Percentiles rank a stretch among this genome's conserved stretches.
phyloP scores from a whole-genome alignment of 2,888 invertebrate genomes.

The Ypsolopha scabrella region DNA sequence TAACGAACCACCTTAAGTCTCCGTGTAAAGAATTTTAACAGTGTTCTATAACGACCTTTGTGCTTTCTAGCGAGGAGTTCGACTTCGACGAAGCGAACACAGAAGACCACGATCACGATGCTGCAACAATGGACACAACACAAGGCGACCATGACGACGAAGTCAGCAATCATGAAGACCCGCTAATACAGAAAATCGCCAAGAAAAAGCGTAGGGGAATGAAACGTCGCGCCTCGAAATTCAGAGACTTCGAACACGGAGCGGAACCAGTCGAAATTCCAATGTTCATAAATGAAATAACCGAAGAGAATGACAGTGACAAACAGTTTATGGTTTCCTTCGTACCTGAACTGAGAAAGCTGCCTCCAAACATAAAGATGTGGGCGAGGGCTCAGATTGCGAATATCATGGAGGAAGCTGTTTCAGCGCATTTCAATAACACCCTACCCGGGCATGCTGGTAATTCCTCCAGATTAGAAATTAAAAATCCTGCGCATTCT shows the following conservation, averaged over 20 bases:
- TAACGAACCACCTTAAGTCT: no score
- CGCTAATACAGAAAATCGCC: background rate
- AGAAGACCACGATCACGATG: background rate
- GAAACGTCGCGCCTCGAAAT: background rate
- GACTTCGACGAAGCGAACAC: no score
- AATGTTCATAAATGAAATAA: background rate
- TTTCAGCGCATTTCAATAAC: constrained; percentile 33
- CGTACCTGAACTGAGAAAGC: constrained; percentile 51
- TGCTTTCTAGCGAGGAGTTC: no score
- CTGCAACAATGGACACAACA: background rate
- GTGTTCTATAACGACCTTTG: no score
- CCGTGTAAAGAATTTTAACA: no score
- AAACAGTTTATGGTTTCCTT: constrained; percentile 51
- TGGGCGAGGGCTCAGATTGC: constrained; percentile 59
- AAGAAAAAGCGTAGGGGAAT: background rate
- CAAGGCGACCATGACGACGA: background rate
- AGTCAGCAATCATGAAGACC: background rate
- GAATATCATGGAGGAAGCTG: constrained; percentile 57
- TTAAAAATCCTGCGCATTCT: background rate
- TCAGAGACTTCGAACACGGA: background rate
- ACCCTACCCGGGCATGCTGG: constrained; percentile 21
- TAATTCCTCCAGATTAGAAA: no score
- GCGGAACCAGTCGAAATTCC: background rate
- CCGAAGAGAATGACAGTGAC: constrained; percentile 40
- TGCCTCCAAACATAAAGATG: constrained; percentile 55